Base-by-base conservation (phyloP, 2,113 vertebrate species). In the Phasianus colchicus region DNA sequence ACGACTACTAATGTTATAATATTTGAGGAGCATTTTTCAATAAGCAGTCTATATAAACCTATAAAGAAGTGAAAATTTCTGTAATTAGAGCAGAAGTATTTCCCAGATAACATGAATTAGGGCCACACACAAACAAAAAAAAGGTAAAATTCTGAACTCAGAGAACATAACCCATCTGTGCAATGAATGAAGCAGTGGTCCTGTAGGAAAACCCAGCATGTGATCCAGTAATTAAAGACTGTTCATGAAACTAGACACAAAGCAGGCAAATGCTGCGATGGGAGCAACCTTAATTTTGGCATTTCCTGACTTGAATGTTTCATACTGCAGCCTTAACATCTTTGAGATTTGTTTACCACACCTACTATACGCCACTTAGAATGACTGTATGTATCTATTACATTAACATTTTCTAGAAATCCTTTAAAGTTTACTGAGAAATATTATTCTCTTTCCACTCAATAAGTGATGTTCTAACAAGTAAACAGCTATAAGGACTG, bases 131-230 rank as follows among this genome's bases (percentile, higher is more conserved):
- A 38, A 92, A 90, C 42, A 85, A 19, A 61, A 69, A 0, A 0
- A 82, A 3, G 4, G 34, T 86, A 80, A 88, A 93, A 85, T 43
- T 86, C 50, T 91, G 78, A 76, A 74, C 60, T 73, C 58, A 4
- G 42, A 89, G 77, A 93, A 77, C 75, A 91, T 66, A 89, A 93
- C n/a, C 87, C 82, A 93, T 85, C 92, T 87, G 89, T 89, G 87
- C 82, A 88, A 64, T 43, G 89, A 88, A 83, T 30, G 50, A 95
- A 64, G 47, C 64, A 40, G 60, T 57, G 64, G 78, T 91, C 82
- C 87, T 89, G 60, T 64, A 95, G 82, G 92, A 85, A 85, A 92
- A 81, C 90, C 2, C 83, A 92, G 87, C 89, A 91, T 78, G 89
- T 27, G 64, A 92, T 74, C 71, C 78, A 71, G 42, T 92, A 95